Evolutionary conservation across 2,113 vertebrate species (phyloP).

Genomic region (Cariama cristata): DNA sequence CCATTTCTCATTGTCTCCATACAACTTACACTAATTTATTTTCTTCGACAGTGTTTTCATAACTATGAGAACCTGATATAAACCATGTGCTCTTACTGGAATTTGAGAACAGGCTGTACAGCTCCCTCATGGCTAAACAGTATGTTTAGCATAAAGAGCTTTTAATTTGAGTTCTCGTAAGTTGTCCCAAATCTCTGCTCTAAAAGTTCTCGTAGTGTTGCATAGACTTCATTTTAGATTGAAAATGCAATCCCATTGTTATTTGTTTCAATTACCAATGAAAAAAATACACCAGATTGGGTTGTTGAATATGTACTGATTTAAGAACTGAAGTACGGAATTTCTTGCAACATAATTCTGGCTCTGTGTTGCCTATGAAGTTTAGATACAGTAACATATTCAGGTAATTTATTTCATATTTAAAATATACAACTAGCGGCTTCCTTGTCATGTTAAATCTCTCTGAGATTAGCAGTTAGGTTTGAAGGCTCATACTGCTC

Average conservation of each 20-base stretch:
- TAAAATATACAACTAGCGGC: not conserved
- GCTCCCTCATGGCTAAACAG: slow-evolving; percentile 28
- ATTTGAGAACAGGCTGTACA: slow-evolving; percentile 61
- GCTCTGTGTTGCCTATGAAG: not conserved
- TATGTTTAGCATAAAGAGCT: slow-evolving; percentile 12
- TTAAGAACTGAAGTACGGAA: not conserved
- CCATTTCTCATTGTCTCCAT: slow-evolving; percentile 46
- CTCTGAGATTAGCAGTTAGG: not conserved
- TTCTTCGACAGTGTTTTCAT: slow-evolving; percentile 49
- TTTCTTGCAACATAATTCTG: not conserved
- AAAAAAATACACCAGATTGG: not conserved
- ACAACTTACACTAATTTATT: slow-evolving; percentile 30
- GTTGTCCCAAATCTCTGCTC: not conserved
- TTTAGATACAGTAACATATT: not conserved
- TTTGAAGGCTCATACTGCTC: not conserved
- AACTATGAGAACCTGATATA: slow-evolving; percentile 46
- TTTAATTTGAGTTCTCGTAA: not conserved
- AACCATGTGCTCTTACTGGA: slow-evolving; percentile 53
- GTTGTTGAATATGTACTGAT: not conserved
- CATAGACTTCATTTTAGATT: not conserved
- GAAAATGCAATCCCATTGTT: not conserved
- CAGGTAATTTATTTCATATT: not conserved
- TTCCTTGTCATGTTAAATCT: not conserved
- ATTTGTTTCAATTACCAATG: not conserved
- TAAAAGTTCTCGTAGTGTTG: not conserved